Base-by-base conservation (phyloP, 1,140 invertebrate species). In the Neodiprion fabricii region DNA sequence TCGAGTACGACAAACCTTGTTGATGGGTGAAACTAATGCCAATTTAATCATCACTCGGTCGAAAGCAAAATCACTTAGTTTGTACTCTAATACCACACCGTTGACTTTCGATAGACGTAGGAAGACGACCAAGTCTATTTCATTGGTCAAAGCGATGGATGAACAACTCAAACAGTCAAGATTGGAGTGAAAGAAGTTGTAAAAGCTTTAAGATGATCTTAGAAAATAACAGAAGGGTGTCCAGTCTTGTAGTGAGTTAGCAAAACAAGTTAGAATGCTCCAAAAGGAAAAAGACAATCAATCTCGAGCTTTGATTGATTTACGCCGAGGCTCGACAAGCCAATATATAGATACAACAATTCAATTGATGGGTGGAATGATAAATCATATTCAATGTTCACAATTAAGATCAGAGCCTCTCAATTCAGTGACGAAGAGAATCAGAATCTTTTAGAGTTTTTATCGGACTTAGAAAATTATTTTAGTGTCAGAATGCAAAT, bases 171-270 rank as follows among this genome's bases (percentile, higher is more conserved):
- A 53, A 53, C 50, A 53, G 50, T 53, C 14, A 53, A 9, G 14
- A 53, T 53, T 67, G 21, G 73, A 69, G 14, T 40, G 48, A 12
- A 48, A 68, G 14, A 70, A 70, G 53, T 79, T 14, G 79, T 10
- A 10, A 11, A 53, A 53, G 50, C 10, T 11, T 11, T 11, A n/a
- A 53, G 50, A 53, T 11, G 50, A 53, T 11, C 50, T 53, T 11
- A 10, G n/a, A 10, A 53, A n/a, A 53, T 14, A 53, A 53, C 10
- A n/a, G n/a, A n/a, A 53, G n/a, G 50, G n/a, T 11, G 10, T 53
- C 10, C 50, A 53, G 1, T 11, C 50, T 11, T 14, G n/a, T 53
- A 10, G 50, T 53, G 50, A 53, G 10, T 53, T 53, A n/a, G 50
- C 50, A 53, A n/a, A 53, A 53, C 50, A 53, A n/a, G 50, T 53